Percentiles rank a stretch among this genome's conserved stretches.
Evolutionary conservation across 1,140 invertebrate species (phyloP).

Genomic region (Eupristina koningsbergeri): DNA sequence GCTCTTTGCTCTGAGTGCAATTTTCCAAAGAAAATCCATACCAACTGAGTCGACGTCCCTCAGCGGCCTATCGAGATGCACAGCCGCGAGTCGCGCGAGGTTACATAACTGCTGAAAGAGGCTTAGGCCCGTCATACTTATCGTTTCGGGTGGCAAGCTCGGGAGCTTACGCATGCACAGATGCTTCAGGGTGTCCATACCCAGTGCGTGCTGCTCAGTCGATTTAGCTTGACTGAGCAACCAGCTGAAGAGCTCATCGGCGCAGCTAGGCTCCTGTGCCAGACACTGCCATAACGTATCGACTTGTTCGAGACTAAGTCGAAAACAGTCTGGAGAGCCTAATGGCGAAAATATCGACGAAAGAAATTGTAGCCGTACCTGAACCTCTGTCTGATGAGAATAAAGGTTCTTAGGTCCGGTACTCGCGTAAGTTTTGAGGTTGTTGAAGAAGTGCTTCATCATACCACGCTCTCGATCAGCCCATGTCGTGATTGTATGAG

Average conservation of each 20-base stretch:
- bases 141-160: slow-evolving; percentile 87
- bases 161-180: slow-evolving; percentile 92
- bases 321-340: slow-evolving; percentile 91
- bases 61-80: slow-evolving; percentile 75
- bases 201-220: slow-evolving; percentile 91
- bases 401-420: slow-evolving; percentile 76
- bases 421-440: slow-evolving; percentile 80
- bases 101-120: slow-evolving; percentile 93
- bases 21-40: slow-evolving; percentile 95
- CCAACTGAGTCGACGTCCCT: slow-evolving; percentile 77
- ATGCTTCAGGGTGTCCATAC: slow-evolving; percentile 88
- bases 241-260: slow-evolving; percentile 94
- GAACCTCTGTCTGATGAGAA: slow-evolving; percentile 91
- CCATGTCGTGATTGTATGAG: slow-evolving; percentile 89
- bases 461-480: slow-evolving; percentile 91
- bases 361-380: slow-evolving; percentile 91
- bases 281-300: slow-evolving; percentile 93
- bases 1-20: slow-evolving; percentile 89
- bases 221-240: slow-evolving; percentile 90
- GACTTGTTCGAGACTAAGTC: slow-evolving; percentile 89
- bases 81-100: slow-evolving; percentile 81
- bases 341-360: slow-evolving; percentile 92
- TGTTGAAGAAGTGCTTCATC: slow-evolving; percentile 94
- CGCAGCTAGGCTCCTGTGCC: slow-evolving; percentile 85
- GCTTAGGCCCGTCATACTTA: slow-evolving; percentile 92